These are phyloP conservation scores for Montifringilla adamsi DNA, from an alignment of 2,113 vertebrate genomes.

Conservation along the genomic window DNA sequence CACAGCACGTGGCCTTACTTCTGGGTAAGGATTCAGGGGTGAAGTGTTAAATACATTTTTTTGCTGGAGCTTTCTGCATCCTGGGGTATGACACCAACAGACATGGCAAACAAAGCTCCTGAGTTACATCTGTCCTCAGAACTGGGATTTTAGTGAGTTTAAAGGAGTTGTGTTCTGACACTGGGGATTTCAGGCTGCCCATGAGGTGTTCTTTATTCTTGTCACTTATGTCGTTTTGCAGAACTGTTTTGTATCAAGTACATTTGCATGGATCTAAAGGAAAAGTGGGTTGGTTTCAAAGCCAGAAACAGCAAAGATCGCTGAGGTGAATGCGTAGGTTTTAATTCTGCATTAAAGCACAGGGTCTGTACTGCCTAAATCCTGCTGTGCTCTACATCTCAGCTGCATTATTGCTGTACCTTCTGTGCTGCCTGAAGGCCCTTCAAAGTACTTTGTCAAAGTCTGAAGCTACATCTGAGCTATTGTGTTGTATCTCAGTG, in stretches of 20 bases:
- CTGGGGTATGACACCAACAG: neutral
- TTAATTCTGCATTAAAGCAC: neutral
- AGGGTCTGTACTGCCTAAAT: neutral
- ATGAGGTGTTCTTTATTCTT: neutral
- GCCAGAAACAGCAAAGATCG: neutral
- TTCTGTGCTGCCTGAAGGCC: neutral
- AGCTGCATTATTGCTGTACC: neutral
- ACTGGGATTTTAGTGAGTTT: neutral
- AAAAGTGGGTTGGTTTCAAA: slow-evolving; percentile 29
- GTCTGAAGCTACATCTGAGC: neutral
- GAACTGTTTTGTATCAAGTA: neutral
- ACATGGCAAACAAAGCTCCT: neutral
- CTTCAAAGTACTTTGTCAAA: slow-evolving; percentile 12
- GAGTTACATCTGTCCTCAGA: neutral
- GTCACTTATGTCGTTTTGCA: neutral
- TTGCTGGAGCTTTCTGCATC: neutral
- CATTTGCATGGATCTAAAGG: neutral
- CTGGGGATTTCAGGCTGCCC: neutral
- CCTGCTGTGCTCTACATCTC: neutral
- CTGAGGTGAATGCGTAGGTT: neutral
- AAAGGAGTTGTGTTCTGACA: neutral
- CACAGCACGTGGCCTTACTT: neutral
- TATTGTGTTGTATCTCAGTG: slow-evolving; percentile 3
- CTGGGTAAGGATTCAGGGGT: neutral
- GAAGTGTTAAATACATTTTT: neutral